Percentiles rank a stretch among this genome's conserved stretches.
phyloP scores from a whole-genome alignment of 1,140 invertebrate genomes.

The Colletes latitarsis region DNA sequence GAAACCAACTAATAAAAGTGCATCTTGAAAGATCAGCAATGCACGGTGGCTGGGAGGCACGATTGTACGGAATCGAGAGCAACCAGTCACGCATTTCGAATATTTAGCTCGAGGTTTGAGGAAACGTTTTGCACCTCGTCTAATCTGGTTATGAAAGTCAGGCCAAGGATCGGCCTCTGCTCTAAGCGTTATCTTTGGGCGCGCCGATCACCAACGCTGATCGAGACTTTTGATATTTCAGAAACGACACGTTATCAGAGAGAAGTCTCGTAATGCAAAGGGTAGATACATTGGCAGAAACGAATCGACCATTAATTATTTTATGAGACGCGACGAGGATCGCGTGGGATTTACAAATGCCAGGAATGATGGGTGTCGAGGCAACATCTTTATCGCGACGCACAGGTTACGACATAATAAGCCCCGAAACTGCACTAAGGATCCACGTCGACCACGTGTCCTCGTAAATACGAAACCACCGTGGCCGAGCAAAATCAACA shows the following conservation, averaged over 20 bases:
- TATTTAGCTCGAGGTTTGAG: conserved; percentile 22
- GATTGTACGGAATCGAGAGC: conserved; percentile 27
- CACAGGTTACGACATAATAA: conserved; percentile 11
- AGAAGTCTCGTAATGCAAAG: too few species aligned
- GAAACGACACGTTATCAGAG: too few species aligned
- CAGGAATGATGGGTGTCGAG: background rate
- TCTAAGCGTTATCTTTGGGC: background rate
- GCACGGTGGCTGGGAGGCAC: conserved; percentile 33
- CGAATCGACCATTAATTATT: too few species aligned
- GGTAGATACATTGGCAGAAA: too few species aligned
- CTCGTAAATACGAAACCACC: conserved; percentile 13
- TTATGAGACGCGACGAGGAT: too few species aligned
- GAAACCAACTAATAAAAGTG: conserved; percentile 12
- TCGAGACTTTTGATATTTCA: too few species aligned
- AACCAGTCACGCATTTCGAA: conserved; percentile 45
- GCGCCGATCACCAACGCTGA: background rate
- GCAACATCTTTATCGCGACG: background rate
- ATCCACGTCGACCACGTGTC: background rate
- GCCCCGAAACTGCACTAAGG: background rate
- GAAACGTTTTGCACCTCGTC: conserved; percentile 30
- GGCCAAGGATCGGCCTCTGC: background rate
- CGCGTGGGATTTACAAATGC: background rate
- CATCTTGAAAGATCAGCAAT: conserved; percentile 22
- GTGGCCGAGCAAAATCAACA: background rate
- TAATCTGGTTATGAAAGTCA: conserved; percentile 31